These are phyloP conservation scores for Acrobeloides nanus DNA, from an alignment of 2,888 invertebrate species.

Conservation along the genomic window DNA sequence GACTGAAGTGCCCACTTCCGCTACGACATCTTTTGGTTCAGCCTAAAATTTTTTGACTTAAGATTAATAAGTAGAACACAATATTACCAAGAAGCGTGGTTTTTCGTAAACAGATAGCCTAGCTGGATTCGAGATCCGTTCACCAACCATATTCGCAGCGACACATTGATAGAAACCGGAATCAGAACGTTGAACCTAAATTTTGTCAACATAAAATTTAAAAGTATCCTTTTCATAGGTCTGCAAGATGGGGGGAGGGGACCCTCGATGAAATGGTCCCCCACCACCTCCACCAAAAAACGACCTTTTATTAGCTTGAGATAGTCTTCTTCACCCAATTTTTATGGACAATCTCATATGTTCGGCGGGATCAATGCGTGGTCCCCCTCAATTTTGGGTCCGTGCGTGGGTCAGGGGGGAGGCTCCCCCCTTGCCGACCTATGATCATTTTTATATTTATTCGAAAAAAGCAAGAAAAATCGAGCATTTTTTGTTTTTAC, in stretches of 20 bases:
- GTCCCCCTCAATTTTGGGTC: no score
- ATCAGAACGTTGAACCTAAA: conserved; percentile 47
- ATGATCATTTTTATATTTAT: no score
- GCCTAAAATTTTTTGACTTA: conserved; percentile 24
- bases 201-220: not conserved
- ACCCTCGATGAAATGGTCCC: no score
- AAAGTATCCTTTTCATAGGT: conserved; percentile 4
- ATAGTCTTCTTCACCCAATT: no score
- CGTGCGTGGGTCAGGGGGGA: no score
- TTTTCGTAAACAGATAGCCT: conserved; percentile 52
- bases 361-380: no score
- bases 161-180: conserved; percentile 53
- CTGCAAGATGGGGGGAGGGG: no score
- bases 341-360: no score
- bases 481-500: no score
- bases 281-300: no score
- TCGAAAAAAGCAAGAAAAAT: conserved; percentile 3
- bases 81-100: conserved; percentile 51
- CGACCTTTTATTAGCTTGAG: no score
- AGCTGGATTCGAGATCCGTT: conserved; percentile 48
- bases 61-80: not conserved
- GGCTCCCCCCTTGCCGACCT: no score
- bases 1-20: conserved; percentile 50
- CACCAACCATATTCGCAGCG: conserved; percentile 54
- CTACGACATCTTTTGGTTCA: conserved; percentile 48